Base-by-base conservation (phyloP, 2,797 vertebrate species). In the Podarcis siculus region DNA sequence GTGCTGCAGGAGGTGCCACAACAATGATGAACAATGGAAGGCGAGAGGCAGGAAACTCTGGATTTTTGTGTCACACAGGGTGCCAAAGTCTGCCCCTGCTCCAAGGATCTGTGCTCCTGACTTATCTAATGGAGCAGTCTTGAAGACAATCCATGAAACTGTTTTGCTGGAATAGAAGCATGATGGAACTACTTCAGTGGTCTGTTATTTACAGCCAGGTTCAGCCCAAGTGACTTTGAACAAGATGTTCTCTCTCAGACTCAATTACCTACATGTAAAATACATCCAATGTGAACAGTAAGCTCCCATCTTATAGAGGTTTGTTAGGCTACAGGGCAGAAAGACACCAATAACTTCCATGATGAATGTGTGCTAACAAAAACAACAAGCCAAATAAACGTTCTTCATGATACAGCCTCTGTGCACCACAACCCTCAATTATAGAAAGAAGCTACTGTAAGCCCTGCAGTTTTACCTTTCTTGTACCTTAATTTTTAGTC, bases 401-500 rank as follows among this genome's bases (percentile, higher is more conserved):
- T 0, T 87, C 91, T 89, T 79, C 30, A 61, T 88, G 79, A 37
- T 86, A 88, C 79, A 89, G 86, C 75, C 25, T 71, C 69, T 55
- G 87, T 90, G 58, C 67, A 90, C 83, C 21, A 79, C 86, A 79
- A 90, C 67, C 6, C 75, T 3, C 77, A 35, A 25, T n/a, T 71
- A 25, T 85, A 85, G 94, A 93, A 87, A 82, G 12, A 72, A 80
- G 89, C 72, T 3, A 89, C 23, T 89, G 71, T 3, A 49, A 77
- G 39, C 39, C 39, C 25, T 37, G 39, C 30, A 75, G 23, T 39
- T 35, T 23, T 37, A 37, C 32, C n/a, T 42, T 45, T 77, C 3
- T 15, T 45, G 75, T 4, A 45, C 75, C 42, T 7, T 77, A 30
- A 49, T 27, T 49, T 45, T 78, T 78, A 27, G 42, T n/a, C 42